These are phyloP conservation scores for Heliothis peltigera DNA, from an alignment of 2,888 invertebrate genomes.

Conservation along the genomic window DNA sequence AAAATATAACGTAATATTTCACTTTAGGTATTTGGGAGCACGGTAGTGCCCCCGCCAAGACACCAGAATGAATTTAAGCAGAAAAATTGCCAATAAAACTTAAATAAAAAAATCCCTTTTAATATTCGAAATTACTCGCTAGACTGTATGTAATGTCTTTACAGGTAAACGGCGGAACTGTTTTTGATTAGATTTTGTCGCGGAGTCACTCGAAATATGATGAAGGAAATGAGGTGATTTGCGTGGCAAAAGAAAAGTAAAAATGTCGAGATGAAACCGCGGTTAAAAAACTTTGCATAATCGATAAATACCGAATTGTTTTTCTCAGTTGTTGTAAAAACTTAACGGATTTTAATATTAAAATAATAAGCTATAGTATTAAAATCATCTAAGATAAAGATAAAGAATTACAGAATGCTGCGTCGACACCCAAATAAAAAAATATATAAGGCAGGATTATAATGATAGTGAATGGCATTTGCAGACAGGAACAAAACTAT, in stretches of 20 bases:
- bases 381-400: too few species aligned
- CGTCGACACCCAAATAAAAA: too few species aligned
- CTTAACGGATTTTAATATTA: not conserved
- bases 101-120: not conserved
- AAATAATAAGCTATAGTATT: too few species aligned
- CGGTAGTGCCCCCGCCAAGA: too few species aligned
- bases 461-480: too few species aligned
- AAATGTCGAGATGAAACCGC: not conserved
- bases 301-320: not conserved
- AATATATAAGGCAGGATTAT: too few species aligned
- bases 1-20: too few species aligned
- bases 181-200: conserved; percentile 30
- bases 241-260: conserved; percentile 17
- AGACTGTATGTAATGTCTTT: conserved; percentile 8
- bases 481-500: too few species aligned
- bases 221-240: conserved; percentile 7
- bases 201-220: conserved; percentile 23
- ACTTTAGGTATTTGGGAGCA: too few species aligned
- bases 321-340: not conserved
- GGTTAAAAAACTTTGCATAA: not conserved
- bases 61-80: too few species aligned
- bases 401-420: too few species aligned
- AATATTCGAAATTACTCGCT: not conserved
- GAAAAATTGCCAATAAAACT: not conserved
- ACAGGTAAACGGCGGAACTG: conserved; percentile 20